Percentiles rank a stretch among this genome's conserved stretches.
These are phyloP conservation scores for Cromileptes altivelis DNA, from an alignment of 2,113 vertebrate genomes.

Conservation along the genomic window DNA sequence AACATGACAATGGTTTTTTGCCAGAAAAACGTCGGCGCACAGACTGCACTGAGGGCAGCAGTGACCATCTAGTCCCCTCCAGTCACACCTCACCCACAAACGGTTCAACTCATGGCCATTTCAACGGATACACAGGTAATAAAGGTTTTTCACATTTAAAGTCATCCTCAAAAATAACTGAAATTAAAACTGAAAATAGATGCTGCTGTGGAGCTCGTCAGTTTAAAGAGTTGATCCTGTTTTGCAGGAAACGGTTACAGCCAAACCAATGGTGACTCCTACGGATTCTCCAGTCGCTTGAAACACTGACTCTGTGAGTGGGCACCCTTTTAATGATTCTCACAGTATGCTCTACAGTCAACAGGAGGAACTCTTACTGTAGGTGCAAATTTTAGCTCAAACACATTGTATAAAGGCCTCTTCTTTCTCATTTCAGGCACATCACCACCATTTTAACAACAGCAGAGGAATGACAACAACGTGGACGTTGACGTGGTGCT, in stretches of 20 bases:
- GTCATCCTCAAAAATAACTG: neutral
- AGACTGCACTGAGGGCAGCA: neutral
- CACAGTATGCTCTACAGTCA: neutral
- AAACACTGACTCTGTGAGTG: constrained; percentile 71
- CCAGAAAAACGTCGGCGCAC: constrained; percentile 46
- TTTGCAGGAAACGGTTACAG: constrained; percentile 72
- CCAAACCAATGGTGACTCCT: constrained; percentile 65
- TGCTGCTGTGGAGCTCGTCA: neutral
- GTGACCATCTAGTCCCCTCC: constrained; percentile 17
- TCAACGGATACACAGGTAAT: constrained; percentile 77
- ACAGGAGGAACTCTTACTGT: neutral
- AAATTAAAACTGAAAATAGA: neutral
- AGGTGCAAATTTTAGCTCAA: neutral
- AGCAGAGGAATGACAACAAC: constrained; percentile 79
- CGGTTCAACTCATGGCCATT: constrained; percentile 44
- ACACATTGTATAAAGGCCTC: neutral
- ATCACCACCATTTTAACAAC: constrained; percentile 78
- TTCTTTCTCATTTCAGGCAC: constrained; percentile 76
- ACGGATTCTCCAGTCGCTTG: constrained; percentile 53
- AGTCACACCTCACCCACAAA: constrained; percentile 27
- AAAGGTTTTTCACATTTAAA: neutral
- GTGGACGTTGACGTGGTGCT: constrained; percentile 90
- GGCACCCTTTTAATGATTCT: neutral
- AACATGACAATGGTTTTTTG: neutral
- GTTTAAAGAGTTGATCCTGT: neutral